Conservation (phyloP, 2,888 invertebrate genomes). For the Hymenopus coronatus region DNA sequence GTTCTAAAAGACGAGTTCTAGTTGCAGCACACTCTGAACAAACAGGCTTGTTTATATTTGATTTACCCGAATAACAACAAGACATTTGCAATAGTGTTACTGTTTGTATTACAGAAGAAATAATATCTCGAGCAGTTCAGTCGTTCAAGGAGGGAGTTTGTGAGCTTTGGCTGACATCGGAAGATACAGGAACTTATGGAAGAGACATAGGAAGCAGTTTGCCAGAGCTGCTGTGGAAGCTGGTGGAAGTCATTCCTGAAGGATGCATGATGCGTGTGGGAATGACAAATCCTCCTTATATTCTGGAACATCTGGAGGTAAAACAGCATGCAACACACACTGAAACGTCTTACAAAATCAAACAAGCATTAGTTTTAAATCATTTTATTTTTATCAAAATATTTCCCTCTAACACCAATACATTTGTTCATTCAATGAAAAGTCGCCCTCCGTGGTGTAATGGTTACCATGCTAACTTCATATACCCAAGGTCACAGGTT, state of each 20-base stretch:
- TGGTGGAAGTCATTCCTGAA: conserved; percentile 75
- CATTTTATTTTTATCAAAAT: too few species aligned
- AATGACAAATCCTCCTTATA: conserved; percentile 99
- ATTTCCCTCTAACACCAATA: too few species aligned
- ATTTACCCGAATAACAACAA: neutral
- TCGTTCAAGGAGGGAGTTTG: conserved; percentile 89
- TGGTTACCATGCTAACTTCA: too few species aligned
- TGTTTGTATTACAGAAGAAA: conserved; percentile 60
- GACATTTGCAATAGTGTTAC: neutral
- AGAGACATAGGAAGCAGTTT: conserved; percentile 87
- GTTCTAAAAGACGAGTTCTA: too few species aligned
- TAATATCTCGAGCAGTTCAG: conserved; percentile 80
- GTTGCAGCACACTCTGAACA: too few species aligned
- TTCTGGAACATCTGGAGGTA: conserved; percentile 83
- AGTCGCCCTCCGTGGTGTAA: too few species aligned
- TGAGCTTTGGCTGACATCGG: conserved; percentile 97
- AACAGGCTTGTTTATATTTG: neutral
- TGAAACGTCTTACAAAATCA: too few species aligned
- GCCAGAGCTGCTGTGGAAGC: conserved; percentile 78
- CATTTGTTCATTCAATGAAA: too few species aligned
- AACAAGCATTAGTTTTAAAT: too few species aligned
- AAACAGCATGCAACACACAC: neutral
- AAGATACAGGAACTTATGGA: conserved; percentile 97
- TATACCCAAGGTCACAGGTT: too few species aligned
- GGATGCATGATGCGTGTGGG: conserved; percentile 84